Base-by-base conservation (phyloP, 2,888 invertebrate species). In the Caenorhabditis zanzibari region DNA sequence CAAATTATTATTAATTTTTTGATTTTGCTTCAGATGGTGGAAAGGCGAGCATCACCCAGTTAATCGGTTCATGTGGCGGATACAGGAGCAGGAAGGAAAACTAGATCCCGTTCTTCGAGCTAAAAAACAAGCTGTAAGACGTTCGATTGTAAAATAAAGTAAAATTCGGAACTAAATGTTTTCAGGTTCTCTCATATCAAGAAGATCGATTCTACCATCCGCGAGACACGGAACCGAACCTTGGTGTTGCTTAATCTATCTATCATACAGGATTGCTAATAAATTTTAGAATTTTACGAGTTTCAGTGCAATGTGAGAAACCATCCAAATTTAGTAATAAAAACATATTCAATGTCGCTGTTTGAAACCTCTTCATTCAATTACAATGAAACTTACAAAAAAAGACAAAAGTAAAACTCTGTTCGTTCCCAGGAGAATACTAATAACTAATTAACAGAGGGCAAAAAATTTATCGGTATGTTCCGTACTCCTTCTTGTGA, bases 401-500 rank as follows among this genome's bases (percentile, higher is more conserved):
- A 76, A 75, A 81, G 19, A 14, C 0, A 47, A 47, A n/a, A 19
- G 66, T 35, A 41, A 71, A 66, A 68, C 52, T 75, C 38, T 63
- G 49, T 54, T 75, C 74, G 74, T 64, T 72, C 44, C 58, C 58
- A 49, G 49, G 35, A 47, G 64, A 63, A 63, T 41, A 35, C 79
- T 82, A 74, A 24, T 47, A 64, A 69, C 59, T 56, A 81, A 71
- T 24, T n/a, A 71, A 71, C 49, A 59, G 35, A 38, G 14, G 7
- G 7, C 12, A 19, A n/a, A 19, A 64, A 24, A 72, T 85, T 86
- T 90, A 90, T 80, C 90, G 87, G 69, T 90, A 90, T 14, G 88
- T 87, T 66, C 89, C 89, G 69, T 88, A 88, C 54, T 84, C 79
- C 80, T 89, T 84, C 63, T 80, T 86, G 85, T 90, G 91, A 64